Evolutionary conservation across 1,140 invertebrate genomes (phyloP).

Genomic region (Apocrypta bakeri): DNA sequence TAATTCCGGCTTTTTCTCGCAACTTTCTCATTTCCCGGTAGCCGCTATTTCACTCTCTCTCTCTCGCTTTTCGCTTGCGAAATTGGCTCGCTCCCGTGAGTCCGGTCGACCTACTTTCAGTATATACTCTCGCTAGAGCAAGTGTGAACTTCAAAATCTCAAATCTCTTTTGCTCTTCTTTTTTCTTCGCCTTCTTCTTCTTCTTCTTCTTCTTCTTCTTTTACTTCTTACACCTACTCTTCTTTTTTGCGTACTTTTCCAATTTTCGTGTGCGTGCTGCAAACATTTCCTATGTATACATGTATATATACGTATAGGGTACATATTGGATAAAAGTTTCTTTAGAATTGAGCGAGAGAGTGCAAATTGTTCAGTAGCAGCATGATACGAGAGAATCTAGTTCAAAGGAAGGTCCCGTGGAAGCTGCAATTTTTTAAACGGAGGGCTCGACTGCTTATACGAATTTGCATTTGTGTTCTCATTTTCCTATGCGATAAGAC

Average conservation of each 20-base stretch:
- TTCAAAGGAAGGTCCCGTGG: neutral
- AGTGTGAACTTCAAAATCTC: slow-evolving; percentile 51
- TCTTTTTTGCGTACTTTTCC: slow-evolving; percentile 33
- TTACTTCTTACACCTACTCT: slow-evolving; percentile 9
- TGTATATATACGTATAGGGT: too few species aligned
- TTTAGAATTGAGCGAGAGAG: neutral
- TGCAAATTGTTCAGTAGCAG: neutral
- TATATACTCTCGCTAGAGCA: slow-evolving; percentile 5
- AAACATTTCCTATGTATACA: neutral
- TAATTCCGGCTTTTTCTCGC: slow-evolving; percentile 13
- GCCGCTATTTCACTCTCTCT: neutral
- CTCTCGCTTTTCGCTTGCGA: neutral
- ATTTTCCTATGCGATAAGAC: neutral
- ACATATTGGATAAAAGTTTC: neutral
- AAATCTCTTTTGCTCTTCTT: slow-evolving; percentile 8
- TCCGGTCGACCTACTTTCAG: slow-evolving; percentile 49
- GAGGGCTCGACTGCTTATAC: neutral
- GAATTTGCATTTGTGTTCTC: slow-evolving; percentile 24
- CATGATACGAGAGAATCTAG: neutral
- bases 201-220: slow-evolving; percentile 14
- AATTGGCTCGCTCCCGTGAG: slow-evolving; percentile 32
- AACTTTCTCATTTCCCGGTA: neutral
- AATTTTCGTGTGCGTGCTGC: slow-evolving; percentile 16
- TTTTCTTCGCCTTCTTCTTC: neutral
- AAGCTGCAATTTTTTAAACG: neutral